Evolutionary conservation across 2,113 vertebrate species (phyloP), one percentile per base, ranked within the genome.

Genomic region (Todiramphus chloris): DNA sequence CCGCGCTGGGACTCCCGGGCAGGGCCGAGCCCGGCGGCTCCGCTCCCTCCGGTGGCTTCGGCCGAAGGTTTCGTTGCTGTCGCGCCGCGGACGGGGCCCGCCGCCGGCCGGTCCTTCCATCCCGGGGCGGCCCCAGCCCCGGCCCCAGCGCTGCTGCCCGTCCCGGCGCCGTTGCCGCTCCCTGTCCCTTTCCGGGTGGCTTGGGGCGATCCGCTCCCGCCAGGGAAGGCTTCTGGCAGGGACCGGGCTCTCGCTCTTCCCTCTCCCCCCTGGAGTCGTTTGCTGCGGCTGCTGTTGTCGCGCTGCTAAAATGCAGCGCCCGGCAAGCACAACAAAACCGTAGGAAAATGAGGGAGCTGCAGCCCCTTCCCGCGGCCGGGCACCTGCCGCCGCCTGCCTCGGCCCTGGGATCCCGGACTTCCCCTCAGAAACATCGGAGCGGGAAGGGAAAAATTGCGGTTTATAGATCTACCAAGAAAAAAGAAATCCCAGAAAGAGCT

Each of bases 31-130:
- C 20, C 70, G 28, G 70, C 46, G 28, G 48, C 35, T 44, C 31
- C 43, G 37, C 73, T 91, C 56, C 66, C 84, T 94, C 48, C 76
- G 23, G 70, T n/a, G 8, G 39, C 46, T 81, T 66, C 6, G 72
- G 62, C 50, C 92, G 87, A 60, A 81, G 79, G 89, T 96, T 98
- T 98, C 96, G 95, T 96, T 98, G 64, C 50, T 35, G 31, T 58
- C 31, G 44, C 68, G 67, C 66, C 8, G 62, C 43, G 78, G 19
- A 90, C 58, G 75, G 83, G 41, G 46, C 72, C 58, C 43, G 67
- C 51, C 33, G 68, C 75, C 82, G 66, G 59, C 72, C 27, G 91
- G 89, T 82, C 59, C 63, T 55, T 87, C 72, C 83, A 85, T 50
- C 33, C 82, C 56, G 33, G 55, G 4, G 20, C 37, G 41, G 69